phyloP scores from a whole-genome alignment of 2,888 invertebrate genomes.

The Galeopsomyia nigrocyanea region DNA sequence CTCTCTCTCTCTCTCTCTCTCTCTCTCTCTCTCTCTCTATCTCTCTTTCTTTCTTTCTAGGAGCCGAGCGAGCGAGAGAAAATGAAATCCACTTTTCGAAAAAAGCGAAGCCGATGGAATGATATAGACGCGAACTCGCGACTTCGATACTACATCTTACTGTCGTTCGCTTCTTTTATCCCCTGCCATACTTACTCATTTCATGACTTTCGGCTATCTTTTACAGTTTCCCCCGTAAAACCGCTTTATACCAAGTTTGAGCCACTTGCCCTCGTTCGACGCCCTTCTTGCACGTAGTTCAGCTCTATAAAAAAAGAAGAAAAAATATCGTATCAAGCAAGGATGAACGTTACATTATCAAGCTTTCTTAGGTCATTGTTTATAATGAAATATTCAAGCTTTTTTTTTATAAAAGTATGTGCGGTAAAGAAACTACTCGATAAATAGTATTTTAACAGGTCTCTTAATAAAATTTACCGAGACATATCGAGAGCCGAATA shows the following conservation, averaged over 20 bases:
- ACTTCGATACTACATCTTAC: conserved; percentile 45
- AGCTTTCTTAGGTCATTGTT: too few species aligned
- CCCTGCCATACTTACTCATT: conserved; percentile 44
- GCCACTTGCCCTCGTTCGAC: conserved; percentile 19
- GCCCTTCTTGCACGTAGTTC: conserved; percentile 4
- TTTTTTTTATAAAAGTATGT: too few species aligned
- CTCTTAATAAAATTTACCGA: too few species aligned
- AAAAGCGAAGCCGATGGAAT: conserved; percentile 23
- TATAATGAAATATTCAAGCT: too few species aligned
- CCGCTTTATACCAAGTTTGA: conserved; percentile 41
- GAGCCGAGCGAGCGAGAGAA: conserved; percentile 11
- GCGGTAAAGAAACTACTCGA: too few species aligned
- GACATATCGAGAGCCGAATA: conserved; percentile 10
- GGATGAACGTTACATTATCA: too few species aligned
- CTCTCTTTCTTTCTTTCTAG: too few species aligned
- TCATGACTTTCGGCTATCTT: conserved; percentile 46
- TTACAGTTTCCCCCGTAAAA: conserved; percentile 46
- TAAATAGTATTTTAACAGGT: too few species aligned
- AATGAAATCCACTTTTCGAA: conserved; percentile 2
- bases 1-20: too few species aligned
- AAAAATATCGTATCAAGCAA: not conserved
- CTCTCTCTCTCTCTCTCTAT: too few species aligned
- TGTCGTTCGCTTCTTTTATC: conserved; percentile 42
- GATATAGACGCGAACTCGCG: conserved; percentile 35
- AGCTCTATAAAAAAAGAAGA: not conserved